These are phyloP conservation scores for Columba guinea DNA, from an alignment of 2,797 vertebrate species.

Conservation along the genomic window DNA sequence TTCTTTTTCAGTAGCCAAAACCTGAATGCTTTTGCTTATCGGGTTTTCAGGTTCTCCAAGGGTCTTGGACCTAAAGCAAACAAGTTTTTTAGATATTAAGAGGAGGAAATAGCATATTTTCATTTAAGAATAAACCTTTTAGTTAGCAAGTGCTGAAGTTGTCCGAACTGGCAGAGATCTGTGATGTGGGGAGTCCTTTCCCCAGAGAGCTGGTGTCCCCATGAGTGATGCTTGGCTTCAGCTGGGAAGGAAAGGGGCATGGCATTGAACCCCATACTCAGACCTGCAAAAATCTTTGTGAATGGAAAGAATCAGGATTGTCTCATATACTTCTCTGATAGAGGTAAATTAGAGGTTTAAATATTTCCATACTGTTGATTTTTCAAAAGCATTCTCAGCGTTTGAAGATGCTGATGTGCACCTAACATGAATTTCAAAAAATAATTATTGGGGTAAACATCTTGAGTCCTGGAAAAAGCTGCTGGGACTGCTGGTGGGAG, in stretches of 20 bases:
- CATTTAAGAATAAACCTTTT: not conserved
- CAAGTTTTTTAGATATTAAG: not conserved
- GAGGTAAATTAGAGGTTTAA: not conserved
- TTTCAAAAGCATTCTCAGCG: not conserved
- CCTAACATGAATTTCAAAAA: accelerated
- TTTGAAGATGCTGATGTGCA: not conserved
- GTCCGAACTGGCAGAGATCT: not conserved
- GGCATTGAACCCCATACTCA: accelerated
- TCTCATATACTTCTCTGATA: not conserved
- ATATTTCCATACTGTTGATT: not conserved
- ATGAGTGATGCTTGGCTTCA: not conserved
- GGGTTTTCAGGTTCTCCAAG: not conserved
- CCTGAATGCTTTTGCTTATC: not conserved
- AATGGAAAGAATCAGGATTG: not conserved
- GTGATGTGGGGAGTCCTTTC: not conserved
- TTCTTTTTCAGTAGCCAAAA: not conserved
- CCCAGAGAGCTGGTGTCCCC: not conserved
- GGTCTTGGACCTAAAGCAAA: not conserved
- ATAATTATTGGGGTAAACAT: not conserved
- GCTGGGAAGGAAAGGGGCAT: not conserved
- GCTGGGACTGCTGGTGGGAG: not conserved
- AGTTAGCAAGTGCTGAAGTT: not conserved
- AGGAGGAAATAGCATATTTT: not conserved
- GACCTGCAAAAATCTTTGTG: not conserved
- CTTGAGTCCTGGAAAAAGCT: not conserved